Percentiles rank a stretch among this genome's conserved stretches.
phyloP scores from a whole-genome alignment of 2,888 invertebrate genomes.

The Eledona agricola region DNA sequence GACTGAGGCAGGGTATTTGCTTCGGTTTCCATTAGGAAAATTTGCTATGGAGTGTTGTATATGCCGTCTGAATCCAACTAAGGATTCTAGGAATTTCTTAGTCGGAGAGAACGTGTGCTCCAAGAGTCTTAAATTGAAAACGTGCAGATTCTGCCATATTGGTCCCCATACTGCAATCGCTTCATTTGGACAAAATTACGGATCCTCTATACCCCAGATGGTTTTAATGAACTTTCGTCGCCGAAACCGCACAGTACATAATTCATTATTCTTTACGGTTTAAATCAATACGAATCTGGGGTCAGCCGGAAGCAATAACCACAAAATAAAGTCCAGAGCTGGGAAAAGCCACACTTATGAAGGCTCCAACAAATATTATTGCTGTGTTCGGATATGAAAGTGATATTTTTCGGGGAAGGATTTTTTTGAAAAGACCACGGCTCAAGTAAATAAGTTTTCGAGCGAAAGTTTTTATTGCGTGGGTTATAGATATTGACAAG shows the following conservation, averaged over 20 bases:
- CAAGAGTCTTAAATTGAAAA: slow-evolving; percentile 42
- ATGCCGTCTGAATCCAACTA: slow-evolving; percentile 16
- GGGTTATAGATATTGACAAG: no score
- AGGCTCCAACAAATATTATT: slow-evolving; percentile 42
- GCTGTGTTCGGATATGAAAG: slow-evolving; percentile 41
- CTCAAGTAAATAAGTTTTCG: slow-evolving; percentile 26
- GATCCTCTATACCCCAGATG: slow-evolving; percentile 9
- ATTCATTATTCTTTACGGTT: no score
- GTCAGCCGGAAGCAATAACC: slow-evolving; percentile 33
- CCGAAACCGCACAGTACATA: no score
- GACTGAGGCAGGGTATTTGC: slow-evolving; percentile 21
- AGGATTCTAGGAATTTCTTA: slow-evolving; percentile 21
- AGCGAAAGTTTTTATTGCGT: slow-evolving; percentile 23
- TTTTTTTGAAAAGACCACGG: slow-evolving; percentile 17
- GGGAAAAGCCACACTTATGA: slow-evolving; percentile 39
- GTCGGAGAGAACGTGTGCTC: slow-evolving; percentile 29
- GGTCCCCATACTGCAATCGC: slow-evolving; percentile 41
- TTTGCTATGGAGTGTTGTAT: slow-evolving; percentile 16
- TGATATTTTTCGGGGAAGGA: slow-evolving; percentile 36
- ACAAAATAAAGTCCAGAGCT: slow-evolving; percentile 37
- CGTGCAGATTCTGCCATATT: slow-evolving; percentile 40
- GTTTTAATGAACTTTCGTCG: no score
- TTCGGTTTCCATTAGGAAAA: slow-evolving; percentile 28
- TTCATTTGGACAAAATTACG: slow-evolving; percentile 34
- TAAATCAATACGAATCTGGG: no score